Evolutionary conservation across 2,113 vertebrate species (phyloP).

Genomic region (Alligator sinensis): DNA sequence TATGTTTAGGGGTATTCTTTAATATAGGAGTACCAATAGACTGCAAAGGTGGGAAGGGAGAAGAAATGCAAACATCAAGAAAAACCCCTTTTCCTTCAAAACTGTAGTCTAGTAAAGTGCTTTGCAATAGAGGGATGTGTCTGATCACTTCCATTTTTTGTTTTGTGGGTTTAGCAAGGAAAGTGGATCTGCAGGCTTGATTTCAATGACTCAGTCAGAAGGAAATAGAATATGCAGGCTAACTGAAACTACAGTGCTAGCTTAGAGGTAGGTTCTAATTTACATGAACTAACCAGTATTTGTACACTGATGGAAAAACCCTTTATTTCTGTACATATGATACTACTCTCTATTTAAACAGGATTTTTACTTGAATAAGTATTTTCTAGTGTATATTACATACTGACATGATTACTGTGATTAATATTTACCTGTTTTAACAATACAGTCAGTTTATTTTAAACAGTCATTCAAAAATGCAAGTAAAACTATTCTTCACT

Average conservation of each 20-base stretch:
- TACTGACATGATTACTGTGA: no score
- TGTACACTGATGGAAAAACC: neutral
- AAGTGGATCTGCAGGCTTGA: neutral
- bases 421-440: neutral
- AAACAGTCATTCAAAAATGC: neutral
- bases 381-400: neutral
- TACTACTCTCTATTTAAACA: neutral
- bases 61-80: neutral
- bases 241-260: neutral
- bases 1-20: neutral
- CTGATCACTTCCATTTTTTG: neutral
- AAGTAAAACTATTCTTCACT: neutral
- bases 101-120: no score
- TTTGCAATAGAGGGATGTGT: neutral
- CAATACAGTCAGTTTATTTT: neutral
- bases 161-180: neutral
- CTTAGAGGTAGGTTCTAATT: neutral
- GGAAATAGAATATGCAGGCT: neutral
- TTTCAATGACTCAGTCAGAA: neutral
- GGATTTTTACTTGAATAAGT: neutral
- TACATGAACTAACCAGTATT: neutral
- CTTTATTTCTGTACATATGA: neutral
- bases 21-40: neutral
- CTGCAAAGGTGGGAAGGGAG: neutral
- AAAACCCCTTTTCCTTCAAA: neutral